Evolutionary conservation across 2,888 invertebrate genomes (phyloP).

Genomic region (Nymphalis c-album): DNA sequence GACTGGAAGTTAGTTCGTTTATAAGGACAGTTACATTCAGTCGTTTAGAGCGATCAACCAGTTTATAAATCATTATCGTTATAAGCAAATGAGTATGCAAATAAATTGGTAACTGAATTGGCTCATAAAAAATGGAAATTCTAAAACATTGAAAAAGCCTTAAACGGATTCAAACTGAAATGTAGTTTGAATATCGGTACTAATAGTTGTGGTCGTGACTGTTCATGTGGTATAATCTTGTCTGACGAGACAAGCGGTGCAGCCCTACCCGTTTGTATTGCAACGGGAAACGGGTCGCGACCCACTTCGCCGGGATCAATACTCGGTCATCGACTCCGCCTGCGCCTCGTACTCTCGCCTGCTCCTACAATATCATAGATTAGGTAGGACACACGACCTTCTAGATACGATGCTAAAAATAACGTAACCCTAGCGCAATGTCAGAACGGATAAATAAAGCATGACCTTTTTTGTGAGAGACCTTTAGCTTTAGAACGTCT

Average conservation of each 20-base stretch:
- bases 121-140: background rate
- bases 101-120: background rate
- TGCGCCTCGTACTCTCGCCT: constrained; percentile 56
- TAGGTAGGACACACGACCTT: constrained; percentile 40
- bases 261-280: constrained; percentile 62
- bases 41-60: constrained; percentile 10
- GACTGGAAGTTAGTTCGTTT: constrained; percentile 50
- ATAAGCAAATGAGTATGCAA: background rate
- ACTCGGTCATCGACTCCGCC: constrained; percentile 78
- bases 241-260: constrained; percentile 52
- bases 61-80: constrained; percentile 6
- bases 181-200: background rate
- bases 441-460: constrained; percentile 26
- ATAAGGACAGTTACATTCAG: constrained; percentile 21
- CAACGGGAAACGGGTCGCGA: constrained; percentile 77
- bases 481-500: constrained; percentile 19
- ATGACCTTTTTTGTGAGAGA: background rate
- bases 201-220: constrained; percentile 9
- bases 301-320: constrained; percentile 78
- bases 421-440: constrained; percentile 30
- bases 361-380: constrained; percentile 48
- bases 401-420: constrained; percentile 39
- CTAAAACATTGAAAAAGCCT: background rate
- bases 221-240: constrained; percentile 29
- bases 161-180: background rate